phyloP scores from a whole-genome alignment of 2,888 invertebrate genomes.

The Phengaris alcon region DNA sequence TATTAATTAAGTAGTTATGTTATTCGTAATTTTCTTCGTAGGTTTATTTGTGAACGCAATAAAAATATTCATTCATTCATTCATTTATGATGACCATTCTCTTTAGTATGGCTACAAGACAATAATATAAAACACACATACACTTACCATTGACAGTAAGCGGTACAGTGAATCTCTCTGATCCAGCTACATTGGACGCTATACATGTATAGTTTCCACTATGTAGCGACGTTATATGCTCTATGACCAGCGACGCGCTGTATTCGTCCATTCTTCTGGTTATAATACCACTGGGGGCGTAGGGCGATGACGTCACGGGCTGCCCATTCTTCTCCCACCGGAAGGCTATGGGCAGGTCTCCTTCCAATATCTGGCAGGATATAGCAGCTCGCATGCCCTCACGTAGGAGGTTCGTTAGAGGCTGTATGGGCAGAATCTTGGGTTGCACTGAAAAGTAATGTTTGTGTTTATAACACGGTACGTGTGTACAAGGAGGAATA shows the following conservation, averaged over 20 bases:
- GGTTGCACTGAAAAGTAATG: conserved; percentile 83
- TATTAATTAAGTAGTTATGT: no score
- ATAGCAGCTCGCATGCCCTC: conserved; percentile 94
- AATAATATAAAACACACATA: not conserved
- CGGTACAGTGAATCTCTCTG: conserved; percentile 87
- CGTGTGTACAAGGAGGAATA: no score
- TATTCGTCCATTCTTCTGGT: conserved; percentile 87
- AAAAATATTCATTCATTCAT: no score
- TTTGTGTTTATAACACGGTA: conserved; percentile 15
- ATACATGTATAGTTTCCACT: conserved; percentile 96
- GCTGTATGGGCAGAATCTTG: conserved; percentile 90
- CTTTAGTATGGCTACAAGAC: no score
- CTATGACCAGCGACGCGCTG: conserved; percentile 91
- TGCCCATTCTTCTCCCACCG: conserved; percentile 94
- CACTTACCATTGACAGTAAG: conserved; percentile 87
- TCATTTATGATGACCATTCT: no score
- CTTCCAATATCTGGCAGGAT: conserved; percentile 93
- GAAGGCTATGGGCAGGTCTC: conserved; percentile 94
- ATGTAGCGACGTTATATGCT: conserved; percentile 90
- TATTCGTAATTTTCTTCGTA: no score
- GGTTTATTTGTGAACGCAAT: no score
- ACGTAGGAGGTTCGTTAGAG: conserved; percentile 87
- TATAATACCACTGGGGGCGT: conserved; percentile 70
- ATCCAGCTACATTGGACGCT: conserved; percentile 91
- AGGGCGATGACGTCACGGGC: conserved; percentile 83